Base-by-base conservation (phyloP, 2,888 invertebrate species). In the Scaptomyza tumidula region DNA sequence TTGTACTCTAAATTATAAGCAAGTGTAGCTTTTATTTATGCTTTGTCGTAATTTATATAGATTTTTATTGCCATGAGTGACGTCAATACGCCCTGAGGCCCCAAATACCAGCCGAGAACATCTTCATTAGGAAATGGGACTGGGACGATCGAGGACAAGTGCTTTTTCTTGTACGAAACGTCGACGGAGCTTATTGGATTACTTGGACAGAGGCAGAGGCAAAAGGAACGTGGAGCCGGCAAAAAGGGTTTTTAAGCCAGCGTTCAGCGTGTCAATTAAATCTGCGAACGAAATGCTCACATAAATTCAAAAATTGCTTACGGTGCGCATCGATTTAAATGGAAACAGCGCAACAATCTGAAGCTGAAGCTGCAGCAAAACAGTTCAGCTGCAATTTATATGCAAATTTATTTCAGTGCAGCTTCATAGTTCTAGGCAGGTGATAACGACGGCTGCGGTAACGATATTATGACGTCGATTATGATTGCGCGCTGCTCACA, bases 121-220 rank as follows among this genome's bases (percentile, higher is more conserved):
- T 84, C 88, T 88, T 84, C 83, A 84, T 84, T 84, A 88, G 79
- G 85, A 72, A 75, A 70, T 80, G 74, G 63, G 16, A 56, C 50
- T 52, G 49, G 27, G 45, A 19, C 33, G 24, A 31, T 31, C 35
- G 27, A 41, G 33, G 89, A 89, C 89, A 90, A 89, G 89, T 89
- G 89, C 89, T 90, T 89, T 89, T 89, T 86, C 90, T 87, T 89
- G 89, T 89, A 78, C 80, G 70, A 80, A 80, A 89, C 89, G 89
- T 89, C 84, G 84, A 75, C 73, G 60, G 84, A 80, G 88, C 89
- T 90, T 90, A 89, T 89, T 89, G 89, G 89, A 89, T 90, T 89
- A 89, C 86, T 16, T 60, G 63, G 37, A 64, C 39, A 29, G 63
- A 45, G 48, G 11, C 43, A 35, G 64, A 39, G 39, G n/a, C 6